Evolutionary conservation across 2,888 invertebrate genomes (phyloP).

Genomic region (Theretra japonica): DNA sequence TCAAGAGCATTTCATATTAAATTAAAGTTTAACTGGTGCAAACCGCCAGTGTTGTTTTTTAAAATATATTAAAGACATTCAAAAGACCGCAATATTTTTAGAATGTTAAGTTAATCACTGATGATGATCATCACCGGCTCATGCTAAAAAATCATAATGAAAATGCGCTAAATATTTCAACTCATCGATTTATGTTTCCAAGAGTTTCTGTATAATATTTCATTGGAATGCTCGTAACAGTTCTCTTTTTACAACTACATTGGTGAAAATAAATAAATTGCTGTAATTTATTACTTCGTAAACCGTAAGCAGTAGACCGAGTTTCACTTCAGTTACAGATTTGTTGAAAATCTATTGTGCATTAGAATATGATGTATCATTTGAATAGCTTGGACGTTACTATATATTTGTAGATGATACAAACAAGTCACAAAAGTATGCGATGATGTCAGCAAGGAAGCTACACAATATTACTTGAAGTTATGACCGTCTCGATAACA

Average conservation of each 20-base stretch:
- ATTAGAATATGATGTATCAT: no score
- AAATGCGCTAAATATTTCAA: not conserved
- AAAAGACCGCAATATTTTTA: no score
- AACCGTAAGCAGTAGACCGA: no score
- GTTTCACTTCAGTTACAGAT: no score
- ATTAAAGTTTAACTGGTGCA: no score
- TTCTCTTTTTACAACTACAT: not conserved
- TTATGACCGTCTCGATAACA: not conserved
- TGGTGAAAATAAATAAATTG: not conserved
- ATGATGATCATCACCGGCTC: no score
- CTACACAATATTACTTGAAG: not conserved
- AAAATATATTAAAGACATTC: no score
- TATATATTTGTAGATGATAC: not conserved
- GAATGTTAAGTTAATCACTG: no score
- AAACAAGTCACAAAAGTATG: not conserved
- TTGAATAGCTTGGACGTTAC: not conserved
- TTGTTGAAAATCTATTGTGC: no score
- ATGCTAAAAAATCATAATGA: not conserved
- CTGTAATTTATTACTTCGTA: not conserved
- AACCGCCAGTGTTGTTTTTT: no score
- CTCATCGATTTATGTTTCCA: not conserved
- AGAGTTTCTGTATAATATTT: not conserved
- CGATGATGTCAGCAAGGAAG: conserved; percentile 9
- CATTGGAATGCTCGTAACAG: not conserved
- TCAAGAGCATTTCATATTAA: no score